Evolutionary conservation across 2,888 invertebrate species (phyloP).

Genomic region (Apamea sordens): DNA sequence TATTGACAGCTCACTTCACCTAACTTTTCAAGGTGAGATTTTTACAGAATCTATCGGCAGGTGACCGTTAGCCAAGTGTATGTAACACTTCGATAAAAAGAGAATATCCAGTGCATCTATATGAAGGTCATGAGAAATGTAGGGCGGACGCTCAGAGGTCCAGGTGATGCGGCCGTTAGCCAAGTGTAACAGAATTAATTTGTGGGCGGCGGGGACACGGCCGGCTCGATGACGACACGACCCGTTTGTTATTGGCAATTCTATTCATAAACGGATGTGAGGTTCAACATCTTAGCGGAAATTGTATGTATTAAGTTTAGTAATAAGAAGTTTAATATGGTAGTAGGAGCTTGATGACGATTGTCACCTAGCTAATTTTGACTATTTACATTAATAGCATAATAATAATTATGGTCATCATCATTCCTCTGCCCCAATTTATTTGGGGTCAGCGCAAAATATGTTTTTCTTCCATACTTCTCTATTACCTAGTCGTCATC

Average conservation of each 20-base stretch:
- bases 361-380: not conserved
- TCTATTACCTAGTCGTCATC: no score
- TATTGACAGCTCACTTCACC: no score
- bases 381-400: not conserved
- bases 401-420: no score
- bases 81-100: not conserved
- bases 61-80: not conserved
- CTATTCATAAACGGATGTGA: conserved; percentile 19
- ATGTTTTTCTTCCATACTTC: no score
- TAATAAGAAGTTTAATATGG: not conserved
- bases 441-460: no score
- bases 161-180: conserved; percentile 82
- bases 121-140: conserved; percentile 71
- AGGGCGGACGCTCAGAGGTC: conserved; percentile 64
- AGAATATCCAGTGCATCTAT: conserved; percentile 17
- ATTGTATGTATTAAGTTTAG: not conserved
- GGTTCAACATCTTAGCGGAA: not conserved
- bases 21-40: no score
- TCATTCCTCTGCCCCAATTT: no score
- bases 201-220: conserved; percentile 80
- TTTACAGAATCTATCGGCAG: no score
- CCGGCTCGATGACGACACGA: conserved; percentile 74
- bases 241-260: conserved; percentile 32
- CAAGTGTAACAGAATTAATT: conserved; percentile 86
- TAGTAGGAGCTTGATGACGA: not conserved